A percentile compares a stretch with the other conserved stretches of the same genome.
phyloP scores from a whole-genome alignment of 2,113 vertebrate genomes.

The Macrotis lagotis region DNA sequence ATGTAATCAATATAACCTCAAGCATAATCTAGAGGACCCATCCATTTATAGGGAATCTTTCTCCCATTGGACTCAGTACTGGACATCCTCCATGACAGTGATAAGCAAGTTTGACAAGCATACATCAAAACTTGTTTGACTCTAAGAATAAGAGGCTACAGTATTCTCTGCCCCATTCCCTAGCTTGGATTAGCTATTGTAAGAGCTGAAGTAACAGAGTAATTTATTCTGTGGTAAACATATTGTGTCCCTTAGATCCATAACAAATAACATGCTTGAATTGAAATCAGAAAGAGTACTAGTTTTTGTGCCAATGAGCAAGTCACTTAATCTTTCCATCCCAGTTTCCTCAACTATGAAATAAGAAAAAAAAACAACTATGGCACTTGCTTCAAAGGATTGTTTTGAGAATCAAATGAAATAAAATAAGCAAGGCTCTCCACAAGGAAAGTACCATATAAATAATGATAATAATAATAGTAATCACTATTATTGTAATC shows the following conservation, averaged over 20 bases:
- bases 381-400: too few species aligned
- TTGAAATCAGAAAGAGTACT: neutral
- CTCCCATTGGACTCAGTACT: neutral
- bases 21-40: neutral
- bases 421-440: too few species aligned
- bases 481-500: too few species aligned
- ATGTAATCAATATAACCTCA: neutral
- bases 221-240: neutral
- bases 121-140: neutral
- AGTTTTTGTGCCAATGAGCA: neutral
- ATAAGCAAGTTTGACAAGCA: neutral
- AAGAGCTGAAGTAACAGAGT: neutral
- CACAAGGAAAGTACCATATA: too few species aligned
- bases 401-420: too few species aligned
- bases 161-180: neutral
- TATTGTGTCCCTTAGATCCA: too few species aligned
- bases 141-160: too few species aligned
- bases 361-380: too few species aligned
- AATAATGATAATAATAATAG: too few species aligned
- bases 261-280: neutral
- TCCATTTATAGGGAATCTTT: neutral
- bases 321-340: neutral
- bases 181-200: neutral
- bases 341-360: too few species aligned
- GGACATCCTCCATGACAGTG: neutral